Base-by-base conservation (phyloP, 2,113 vertebrate species). In the Polyodon spathula region DNA sequence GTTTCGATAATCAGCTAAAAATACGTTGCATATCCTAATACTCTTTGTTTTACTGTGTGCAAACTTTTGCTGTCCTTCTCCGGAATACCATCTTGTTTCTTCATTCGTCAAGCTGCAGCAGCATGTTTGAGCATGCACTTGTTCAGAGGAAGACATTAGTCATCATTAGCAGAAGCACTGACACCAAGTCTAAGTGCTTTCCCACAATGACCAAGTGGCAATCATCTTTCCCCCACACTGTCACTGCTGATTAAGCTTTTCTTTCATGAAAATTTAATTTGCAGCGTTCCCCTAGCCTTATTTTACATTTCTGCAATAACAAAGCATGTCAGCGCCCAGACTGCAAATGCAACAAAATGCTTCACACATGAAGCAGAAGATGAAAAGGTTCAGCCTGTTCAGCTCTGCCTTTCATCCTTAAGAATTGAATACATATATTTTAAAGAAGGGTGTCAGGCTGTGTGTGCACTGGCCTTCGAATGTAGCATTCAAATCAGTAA, bases 141-240 rank as follows among this genome's bases (percentile, higher is more conserved):
- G 79, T 81, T 86, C 73, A 63, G 55, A 86, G 78, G 81, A 84
- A 90, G 86, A 86, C 90, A 95, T 95, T 94, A 93, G 90, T 93
- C 90, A 93, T 95, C 92, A 92, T 95, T 95, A 94, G 87, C 81
- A 79, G 86, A 82, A 84, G 79, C 80, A 86, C 79, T 89, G 90
- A 92, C 90, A 90, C 86, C 75, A 82, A 84, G 81, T 86, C 85
- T 91, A 92, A 92, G 86, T 88, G 89, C 85, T 86, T 93, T 82
- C 87, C 82, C 85, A 80, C 82, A 90, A 89, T 84, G 88, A 89
- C 86, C 87, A 92, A 89, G 86, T 84, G 84, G 86, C 88, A 88
- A 88, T 90, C 71, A 88, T 89, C 89, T 87, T 89, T 86, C 88
- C 84, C 82, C 81, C 77, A 76, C 76, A 78, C 86, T 91, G 89